These are phyloP conservation scores for Enteromius trimaculatus DNA, from an alignment of 2,797 vertebrate species.

Conservation along the genomic window DNA sequence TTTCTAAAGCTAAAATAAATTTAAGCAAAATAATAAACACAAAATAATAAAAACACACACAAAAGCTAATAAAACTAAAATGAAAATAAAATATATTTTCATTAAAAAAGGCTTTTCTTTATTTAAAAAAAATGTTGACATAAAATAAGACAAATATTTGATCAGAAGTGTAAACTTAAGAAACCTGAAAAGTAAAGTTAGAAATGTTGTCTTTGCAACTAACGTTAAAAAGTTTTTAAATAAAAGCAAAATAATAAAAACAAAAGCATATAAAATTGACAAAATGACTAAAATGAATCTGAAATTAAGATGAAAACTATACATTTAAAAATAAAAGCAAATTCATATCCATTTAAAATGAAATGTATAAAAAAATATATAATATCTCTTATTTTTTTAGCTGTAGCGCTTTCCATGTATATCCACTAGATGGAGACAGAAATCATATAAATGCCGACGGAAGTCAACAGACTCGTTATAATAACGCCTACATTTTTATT, in stretches of 20 bases:
- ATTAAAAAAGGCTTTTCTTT: not conserved
- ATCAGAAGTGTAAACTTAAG: not conserved
- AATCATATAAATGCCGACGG: not conserved
- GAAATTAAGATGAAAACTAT: not conserved
- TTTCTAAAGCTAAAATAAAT: not conserved
- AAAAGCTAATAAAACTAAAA: not conserved
- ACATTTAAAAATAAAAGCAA: not conserved
- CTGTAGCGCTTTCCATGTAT: not conserved
- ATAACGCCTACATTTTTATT: not conserved
- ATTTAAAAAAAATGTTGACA: not conserved
- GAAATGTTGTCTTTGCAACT: not conserved
- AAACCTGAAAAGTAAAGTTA: not conserved
- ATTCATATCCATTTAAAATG: not conserved
- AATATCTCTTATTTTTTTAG: not conserved
- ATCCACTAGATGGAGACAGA: constrained; percentile 20
- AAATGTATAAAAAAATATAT: not conserved
- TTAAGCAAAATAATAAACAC: not conserved
- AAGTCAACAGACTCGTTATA: not conserved
- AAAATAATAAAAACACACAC: not conserved
- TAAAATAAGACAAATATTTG: not conserved
- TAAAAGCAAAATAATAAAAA: too few species aligned
- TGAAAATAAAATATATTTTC: not conserved
- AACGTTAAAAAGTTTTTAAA: not conserved
- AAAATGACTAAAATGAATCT: not conserved
- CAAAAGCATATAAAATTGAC: too few species aligned